Evolutionary conservation across 2,797 vertebrate species (phyloP).

Genomic region (Chanos chanos): DNA sequence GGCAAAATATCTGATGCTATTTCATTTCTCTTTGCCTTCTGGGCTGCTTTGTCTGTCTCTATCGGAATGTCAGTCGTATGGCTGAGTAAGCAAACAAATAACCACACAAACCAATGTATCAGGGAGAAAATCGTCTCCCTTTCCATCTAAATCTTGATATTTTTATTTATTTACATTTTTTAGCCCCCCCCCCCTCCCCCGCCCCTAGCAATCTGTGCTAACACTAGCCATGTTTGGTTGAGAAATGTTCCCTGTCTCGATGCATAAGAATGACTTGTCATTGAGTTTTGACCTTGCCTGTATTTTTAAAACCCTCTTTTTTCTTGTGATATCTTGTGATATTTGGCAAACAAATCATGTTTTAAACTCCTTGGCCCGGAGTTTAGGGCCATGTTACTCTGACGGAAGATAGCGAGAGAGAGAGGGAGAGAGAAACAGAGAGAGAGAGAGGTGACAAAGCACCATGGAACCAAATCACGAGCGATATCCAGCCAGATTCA

Average conservation of each 20-base stretch:
- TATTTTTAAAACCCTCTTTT: neutral
- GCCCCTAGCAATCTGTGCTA: too few relatives aligned
- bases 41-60: slow-evolving; percentile 63
- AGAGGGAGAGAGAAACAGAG: too few relatives aligned
- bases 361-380: neutral
- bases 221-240: too few relatives aligned
- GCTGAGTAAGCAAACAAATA: slow-evolving; percentile 66
- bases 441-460: too few relatives aligned
- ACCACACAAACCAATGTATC: slow-evolving; percentile 62
- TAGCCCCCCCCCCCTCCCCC: too few relatives aligned
- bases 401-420: too few relatives aligned
- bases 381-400: too few relatives aligned
- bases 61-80: slow-evolving; percentile 63
- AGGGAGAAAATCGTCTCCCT: slow-evolving; percentile 50
- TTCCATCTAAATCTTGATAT: too few relatives aligned
- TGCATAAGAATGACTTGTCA: slow-evolving; percentile 13
- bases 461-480: too few relatives aligned
- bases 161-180: too few relatives aligned
- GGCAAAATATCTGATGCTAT: slow-evolving; percentile 54
- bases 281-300: slow-evolving; percentile 28
- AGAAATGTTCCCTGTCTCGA: neutral
- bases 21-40: slow-evolving; percentile 52
- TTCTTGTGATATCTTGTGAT: neutral
- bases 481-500: too few relatives aligned
- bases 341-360: slow-evolving; percentile 15